A percentile compares a stretch with the other conserved stretches of the same genome.
Conservation (phyloP, 2,888 invertebrate genomes). For the Troides oblongomaculatus region DNA sequence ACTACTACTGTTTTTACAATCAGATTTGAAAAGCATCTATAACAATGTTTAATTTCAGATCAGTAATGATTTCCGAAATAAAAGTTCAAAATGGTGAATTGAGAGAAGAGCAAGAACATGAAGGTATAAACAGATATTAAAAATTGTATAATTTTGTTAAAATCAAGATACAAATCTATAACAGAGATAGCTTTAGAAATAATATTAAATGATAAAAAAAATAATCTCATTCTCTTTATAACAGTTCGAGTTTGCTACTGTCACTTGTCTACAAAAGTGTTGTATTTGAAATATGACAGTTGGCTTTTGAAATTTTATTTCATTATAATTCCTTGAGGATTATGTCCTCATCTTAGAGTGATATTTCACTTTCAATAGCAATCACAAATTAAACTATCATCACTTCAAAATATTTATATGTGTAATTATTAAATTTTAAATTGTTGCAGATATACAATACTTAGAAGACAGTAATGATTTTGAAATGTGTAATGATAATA, state of each 20-base stretch:
- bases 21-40: neutral
- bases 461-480: slow-evolving; percentile 29
- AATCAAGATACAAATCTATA: neutral
- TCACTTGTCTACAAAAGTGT: too few species aligned
- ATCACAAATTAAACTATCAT: too few species aligned
- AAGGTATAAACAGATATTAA: slow-evolving; percentile 18
- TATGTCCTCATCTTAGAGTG: too few species aligned
- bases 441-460: slow-evolving; percentile 33
- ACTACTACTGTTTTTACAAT: too few species aligned
- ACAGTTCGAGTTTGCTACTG: neutral
- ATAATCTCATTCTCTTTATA: neutral
- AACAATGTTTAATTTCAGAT: neutral
- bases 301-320: too few species aligned
- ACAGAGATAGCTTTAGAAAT: neutral
- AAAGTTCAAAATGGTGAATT: slow-evolving; percentile 18
- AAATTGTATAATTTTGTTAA: neutral
- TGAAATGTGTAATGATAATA: slow-evolving; percentile 8
- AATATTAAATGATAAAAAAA: neutral
- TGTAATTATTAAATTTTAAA: neutral
- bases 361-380: too few species aligned
- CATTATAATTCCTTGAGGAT: too few species aligned
- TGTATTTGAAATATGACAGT: too few species aligned
- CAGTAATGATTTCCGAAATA: neutral
- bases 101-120: slow-evolving; percentile 25
- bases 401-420: too few species aligned